These are phyloP conservation scores for Sinocyclocheilus rhinocerous DNA, from an alignment of 2,113 vertebrate species.

Conservation along the genomic window DNA sequence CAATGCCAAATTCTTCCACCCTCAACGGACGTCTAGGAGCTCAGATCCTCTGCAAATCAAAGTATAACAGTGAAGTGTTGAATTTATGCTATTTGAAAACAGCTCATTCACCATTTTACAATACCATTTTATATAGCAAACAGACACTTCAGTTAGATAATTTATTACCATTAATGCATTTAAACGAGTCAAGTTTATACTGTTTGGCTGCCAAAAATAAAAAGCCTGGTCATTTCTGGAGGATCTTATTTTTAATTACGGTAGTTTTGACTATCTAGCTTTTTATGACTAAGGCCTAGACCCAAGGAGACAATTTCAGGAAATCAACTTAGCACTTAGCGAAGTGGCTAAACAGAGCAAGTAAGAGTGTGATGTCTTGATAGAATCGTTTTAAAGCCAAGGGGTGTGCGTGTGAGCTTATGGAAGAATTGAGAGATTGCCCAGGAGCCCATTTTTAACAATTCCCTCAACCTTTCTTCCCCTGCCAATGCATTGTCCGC, in stretches of 20 bases:
- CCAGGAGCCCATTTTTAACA: conserved; percentile 58
- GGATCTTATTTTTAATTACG: neutral
- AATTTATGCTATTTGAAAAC: conserved; percentile 14
- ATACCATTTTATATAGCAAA: neutral
- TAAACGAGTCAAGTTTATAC: conserved; percentile 4
- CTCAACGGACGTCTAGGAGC: neutral
- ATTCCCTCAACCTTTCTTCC: conserved; percentile 62
- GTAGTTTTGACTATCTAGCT: conserved; percentile 17
- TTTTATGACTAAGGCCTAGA: neutral
- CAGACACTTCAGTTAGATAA: neutral
- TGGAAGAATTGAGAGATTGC: conserved; percentile 57
- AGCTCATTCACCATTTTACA: conserved; percentile 21
- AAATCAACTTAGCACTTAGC: neutral
- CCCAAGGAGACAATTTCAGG: conserved; percentile 17
- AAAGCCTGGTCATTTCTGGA: neutral
- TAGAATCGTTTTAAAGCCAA: conserved; percentile 32
- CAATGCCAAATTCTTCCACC: conserved; percentile 4
- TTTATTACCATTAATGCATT: neutral
- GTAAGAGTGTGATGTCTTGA: conserved; percentile 9
- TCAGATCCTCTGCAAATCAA: neutral
- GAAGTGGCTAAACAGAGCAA: neutral
- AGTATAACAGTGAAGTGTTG: conserved; percentile 17
- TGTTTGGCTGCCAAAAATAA: neutral
- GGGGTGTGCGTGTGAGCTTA: neutral
- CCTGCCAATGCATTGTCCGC: conserved; percentile 58